Conservation (phyloP, 1,140 invertebrate genomes). For the Pogonomyrmex californicus region DNA sequence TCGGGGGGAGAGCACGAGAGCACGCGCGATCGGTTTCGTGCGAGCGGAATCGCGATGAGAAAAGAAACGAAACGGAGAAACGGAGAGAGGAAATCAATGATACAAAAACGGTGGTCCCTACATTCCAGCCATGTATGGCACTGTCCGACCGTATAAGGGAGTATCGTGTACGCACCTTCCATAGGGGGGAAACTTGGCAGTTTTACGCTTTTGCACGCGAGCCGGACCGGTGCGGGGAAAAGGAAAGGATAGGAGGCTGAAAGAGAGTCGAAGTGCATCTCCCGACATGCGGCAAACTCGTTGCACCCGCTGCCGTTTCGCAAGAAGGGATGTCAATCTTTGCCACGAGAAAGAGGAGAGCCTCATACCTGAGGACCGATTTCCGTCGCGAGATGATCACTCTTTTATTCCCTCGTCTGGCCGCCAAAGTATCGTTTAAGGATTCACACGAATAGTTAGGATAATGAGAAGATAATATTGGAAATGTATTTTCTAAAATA, state of each 20-base stretch:
- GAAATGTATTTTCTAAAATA: not conserved
- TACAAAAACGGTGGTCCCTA: constrained; percentile 85
- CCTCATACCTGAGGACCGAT: not conserved
- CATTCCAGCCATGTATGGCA: constrained; percentile 84
- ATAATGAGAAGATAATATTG: constrained; percentile 6
- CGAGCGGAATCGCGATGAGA: constrained; percentile 58
- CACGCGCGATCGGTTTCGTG: constrained; percentile 67
- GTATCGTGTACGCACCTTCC: constrained; percentile 78
- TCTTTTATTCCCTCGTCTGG: constrained; percentile 5
- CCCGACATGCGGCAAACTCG: not conserved
- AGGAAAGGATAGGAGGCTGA: not conserved
- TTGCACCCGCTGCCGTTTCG: constrained; percentile 30
- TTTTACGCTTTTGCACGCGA: constrained; percentile 71
- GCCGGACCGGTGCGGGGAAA: constrained; percentile 24
- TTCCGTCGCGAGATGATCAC: constrained; percentile 1
- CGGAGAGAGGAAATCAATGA: constrained; percentile 79
- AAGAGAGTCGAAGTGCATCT: constrained; percentile 9
- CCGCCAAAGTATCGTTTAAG: constrained; percentile 20
- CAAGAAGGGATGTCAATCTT: constrained; percentile 44
- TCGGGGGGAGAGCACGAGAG: constrained; percentile 25
- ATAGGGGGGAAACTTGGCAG: constrained; percentile 59
- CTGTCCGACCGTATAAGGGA: constrained; percentile 81
- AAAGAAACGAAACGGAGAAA: constrained; percentile 56
- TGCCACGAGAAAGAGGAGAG: not conserved
- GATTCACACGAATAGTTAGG: not conserved